These are phyloP conservation scores for Ceryle rudis DNA, from an alignment of 2,797 vertebrate genomes.

Conservation along the genomic window DNA sequence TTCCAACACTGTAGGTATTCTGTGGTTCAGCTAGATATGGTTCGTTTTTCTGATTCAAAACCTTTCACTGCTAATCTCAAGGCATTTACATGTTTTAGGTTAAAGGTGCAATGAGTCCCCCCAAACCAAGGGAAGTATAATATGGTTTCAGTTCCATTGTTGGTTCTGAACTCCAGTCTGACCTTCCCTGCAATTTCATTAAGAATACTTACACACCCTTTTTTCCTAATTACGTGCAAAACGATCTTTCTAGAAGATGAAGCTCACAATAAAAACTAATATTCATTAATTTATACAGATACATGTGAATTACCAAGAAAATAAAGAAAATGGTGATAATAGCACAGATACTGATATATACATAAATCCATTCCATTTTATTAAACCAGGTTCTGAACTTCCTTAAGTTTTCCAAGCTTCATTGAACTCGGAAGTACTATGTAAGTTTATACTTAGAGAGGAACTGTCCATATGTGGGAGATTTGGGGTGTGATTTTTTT, in stretches of 20 bases:
- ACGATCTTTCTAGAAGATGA: constrained; percentile 40
- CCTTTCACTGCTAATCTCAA: background rate
- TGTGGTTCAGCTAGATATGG: background rate
- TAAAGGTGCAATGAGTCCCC: background rate
- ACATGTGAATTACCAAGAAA: constrained; percentile 39
- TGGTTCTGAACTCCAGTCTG: constrained; percentile 11
- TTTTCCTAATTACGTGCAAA: constrained; percentile 31
- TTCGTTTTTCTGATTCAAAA: background rate
- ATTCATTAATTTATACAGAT: constrained; percentile 29
- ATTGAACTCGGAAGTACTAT: background rate
- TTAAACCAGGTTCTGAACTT: background rate
- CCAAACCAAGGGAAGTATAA: background rate
- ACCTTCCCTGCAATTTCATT: constrained; percentile 5
- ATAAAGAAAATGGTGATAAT: constrained; percentile 2
- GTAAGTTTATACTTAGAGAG: background rate
- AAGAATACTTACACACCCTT: constrained; percentile 17
- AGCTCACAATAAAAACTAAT: constrained; percentile 21
- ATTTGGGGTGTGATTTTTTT: background rate
- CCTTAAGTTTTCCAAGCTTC: background rate
- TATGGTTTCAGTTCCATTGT: background rate
- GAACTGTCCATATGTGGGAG: rapidly evolving
- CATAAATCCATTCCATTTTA: background rate
- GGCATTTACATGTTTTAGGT: background rate
- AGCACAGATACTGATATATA: background rate
- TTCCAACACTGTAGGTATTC: background rate